Evolutionary conservation across 2,797 vertebrate genomes (phyloP), one percentile per base, ranked within the genome.

Genomic region (Telmatherina bonti): DNA sequence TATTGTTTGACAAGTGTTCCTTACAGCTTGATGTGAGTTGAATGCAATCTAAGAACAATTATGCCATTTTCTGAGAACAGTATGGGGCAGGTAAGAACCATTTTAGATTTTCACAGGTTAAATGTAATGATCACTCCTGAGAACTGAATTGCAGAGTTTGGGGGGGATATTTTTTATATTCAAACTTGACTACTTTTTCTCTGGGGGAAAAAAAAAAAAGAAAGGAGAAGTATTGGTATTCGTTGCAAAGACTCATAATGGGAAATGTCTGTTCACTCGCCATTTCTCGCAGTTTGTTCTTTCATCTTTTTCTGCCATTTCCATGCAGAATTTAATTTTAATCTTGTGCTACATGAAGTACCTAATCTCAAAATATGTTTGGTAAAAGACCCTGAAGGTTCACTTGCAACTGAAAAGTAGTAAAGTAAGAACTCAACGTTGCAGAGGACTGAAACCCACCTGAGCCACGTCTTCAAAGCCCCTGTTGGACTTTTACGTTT

Each of bases 401-500:
- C 83, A 68, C 78, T 69, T 79, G 84, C 90, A 84, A 91, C 89
- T 89, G 76, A 64, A 87, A 86, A 68, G 82, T 57, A 85, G 84
- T 81, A 75, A 91, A 86, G 83, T 83, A 78, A 68, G 85, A 93
- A 92, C 92, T 96, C 96, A 98, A 96, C 96, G 97, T 97, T 97
- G 96, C 93, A 91, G 92, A 95, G 95, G 94, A 94, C 94, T 94
- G 85, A 92, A 93, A 93, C 94, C 93, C 90, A 94, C 83, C 85
- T 64, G 80, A 81, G 73, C 80, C 82, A 85, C 88, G 89, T 92
- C 95, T 93, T 95, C 91, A 91, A 93, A 95, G 95, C 95, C 97
- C 95, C 96, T 91, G 94, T 94, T 95, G 96, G 96, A 96, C 95
- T 95, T 96, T 97, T 92, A 96, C 93, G 86, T 95, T 96, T 97